Conservation (phyloP, 2,113 vertebrate genomes). For the Xerus inauris region DNA sequence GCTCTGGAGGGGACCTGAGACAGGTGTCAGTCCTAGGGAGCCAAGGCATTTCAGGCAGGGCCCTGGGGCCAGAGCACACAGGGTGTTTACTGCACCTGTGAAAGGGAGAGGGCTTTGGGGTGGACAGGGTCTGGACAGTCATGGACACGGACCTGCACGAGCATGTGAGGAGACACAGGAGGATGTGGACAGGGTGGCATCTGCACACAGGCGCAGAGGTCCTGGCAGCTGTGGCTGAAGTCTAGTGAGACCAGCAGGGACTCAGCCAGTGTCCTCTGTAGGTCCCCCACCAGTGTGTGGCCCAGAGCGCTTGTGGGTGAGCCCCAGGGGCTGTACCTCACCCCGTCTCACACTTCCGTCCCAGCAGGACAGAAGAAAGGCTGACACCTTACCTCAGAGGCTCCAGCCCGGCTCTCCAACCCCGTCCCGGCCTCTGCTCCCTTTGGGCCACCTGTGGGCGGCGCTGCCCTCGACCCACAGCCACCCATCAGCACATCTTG, state of each 20-base stretch:
- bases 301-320: not conserved
- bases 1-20: no score
- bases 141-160: not conserved
- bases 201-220: no score
- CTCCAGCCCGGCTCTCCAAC: no score
- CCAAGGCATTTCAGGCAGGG: no score
- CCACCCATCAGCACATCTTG: rapidly evolving
- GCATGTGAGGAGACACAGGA: rapidly evolving
- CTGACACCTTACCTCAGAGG: no score
- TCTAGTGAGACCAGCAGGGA: not conserved
- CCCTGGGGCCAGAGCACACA: no score
- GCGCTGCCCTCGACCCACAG: not conserved
- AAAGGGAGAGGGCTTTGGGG: not conserved
- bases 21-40: no score
- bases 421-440: not conserved
- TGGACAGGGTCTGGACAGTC: not conserved
- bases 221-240: not conserved
- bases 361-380: no score
- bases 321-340: rapidly evolving
- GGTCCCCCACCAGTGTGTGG: not conserved
- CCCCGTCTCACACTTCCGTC: no score
- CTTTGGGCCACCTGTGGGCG: not conserved
- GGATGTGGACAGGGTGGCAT: not conserved
- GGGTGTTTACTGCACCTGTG: no score
- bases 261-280: rapidly evolving